A percentile compares a stretch with the other conserved stretches of the same genome.
phyloP scores from a whole-genome alignment of 2,113 vertebrate species.

The Paramormyrops kingsleyae region DNA sequence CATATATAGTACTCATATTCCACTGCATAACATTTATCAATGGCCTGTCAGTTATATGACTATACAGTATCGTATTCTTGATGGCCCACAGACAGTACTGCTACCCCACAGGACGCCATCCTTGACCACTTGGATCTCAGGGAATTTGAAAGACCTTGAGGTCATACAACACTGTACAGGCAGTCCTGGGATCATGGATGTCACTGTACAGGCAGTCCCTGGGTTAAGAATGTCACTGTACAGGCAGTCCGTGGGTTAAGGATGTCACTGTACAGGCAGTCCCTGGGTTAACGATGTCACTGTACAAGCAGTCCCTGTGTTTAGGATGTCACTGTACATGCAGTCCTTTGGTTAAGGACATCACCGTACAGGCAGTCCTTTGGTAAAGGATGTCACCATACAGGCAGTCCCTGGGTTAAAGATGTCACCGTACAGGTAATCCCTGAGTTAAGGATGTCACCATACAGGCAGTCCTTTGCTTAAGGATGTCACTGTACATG shows the following conservation, averaged over 20 bases:
- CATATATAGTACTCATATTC: neutral
- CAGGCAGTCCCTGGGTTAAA: too few species aligned
- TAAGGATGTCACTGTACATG: too few species aligned
- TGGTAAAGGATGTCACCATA: rapidly evolving
- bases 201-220: too few species aligned
- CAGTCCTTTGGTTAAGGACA: too few species aligned
- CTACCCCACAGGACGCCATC: neutral
- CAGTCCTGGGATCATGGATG: neutral
- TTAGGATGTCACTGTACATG: too few species aligned
- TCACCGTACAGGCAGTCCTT: too few species aligned
- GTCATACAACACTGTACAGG: neutral
- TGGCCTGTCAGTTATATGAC: neutral
- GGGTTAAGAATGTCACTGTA: neutral
- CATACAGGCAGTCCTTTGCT: too few species aligned
- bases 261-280: neutral
- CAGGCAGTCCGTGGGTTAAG: neutral
- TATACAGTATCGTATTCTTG: neutral
- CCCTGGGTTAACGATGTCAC: neutral
- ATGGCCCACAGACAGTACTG: neutral
- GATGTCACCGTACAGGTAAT: too few species aligned
- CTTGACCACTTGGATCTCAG: neutral
- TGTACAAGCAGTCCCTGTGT: too few species aligned
- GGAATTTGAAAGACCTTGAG: neutral
- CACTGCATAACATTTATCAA: neutral
- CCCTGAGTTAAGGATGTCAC: too few species aligned